Evolutionary conservation across 2,888 invertebrate species (phyloP).

Genomic region (Cactoblastis cactorum): DNA sequence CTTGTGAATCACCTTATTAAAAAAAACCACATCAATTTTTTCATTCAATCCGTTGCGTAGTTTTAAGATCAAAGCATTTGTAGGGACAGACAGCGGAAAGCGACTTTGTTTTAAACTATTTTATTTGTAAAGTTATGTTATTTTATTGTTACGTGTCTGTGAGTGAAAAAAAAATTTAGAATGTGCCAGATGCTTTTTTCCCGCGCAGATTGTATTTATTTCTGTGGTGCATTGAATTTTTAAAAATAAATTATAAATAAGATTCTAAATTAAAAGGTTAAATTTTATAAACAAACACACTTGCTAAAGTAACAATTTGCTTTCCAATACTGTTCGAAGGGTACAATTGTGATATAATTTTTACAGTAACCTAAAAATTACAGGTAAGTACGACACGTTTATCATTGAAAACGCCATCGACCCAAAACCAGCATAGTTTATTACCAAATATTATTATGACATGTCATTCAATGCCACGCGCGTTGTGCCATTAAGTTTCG

Average conservation of each 20-base stretch:
- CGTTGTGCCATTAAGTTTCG: slow-evolving; percentile 17
- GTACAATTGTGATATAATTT: neutral
- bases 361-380: neutral
- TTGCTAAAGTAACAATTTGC: slow-evolving; percentile 1
- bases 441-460: slow-evolving; percentile 21
- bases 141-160: no score
- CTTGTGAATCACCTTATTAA: no score
- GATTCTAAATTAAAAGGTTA: neutral
- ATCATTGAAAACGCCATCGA: slow-evolving; percentile 10
- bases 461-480: slow-evolving; percentile 21
- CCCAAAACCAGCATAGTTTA: slow-evolving; percentile 6
- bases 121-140: no score
- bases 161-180: no score
- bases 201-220: no score
- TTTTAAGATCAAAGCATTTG: no score
- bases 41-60: no score
- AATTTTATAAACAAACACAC: neutral
- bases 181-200: no score
- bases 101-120: no score
- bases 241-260: neutral
- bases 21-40: no score
- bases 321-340: slow-evolving; percentile 5
- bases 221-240: no score
- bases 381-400: neutral
- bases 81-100: no score